Percentiles rank a stretch among this genome's conserved stretches.
These are phyloP conservation scores for Amphipoea lucens DNA, from an alignment of 2,888 invertebrate genomes.

Conservation along the genomic window DNA sequence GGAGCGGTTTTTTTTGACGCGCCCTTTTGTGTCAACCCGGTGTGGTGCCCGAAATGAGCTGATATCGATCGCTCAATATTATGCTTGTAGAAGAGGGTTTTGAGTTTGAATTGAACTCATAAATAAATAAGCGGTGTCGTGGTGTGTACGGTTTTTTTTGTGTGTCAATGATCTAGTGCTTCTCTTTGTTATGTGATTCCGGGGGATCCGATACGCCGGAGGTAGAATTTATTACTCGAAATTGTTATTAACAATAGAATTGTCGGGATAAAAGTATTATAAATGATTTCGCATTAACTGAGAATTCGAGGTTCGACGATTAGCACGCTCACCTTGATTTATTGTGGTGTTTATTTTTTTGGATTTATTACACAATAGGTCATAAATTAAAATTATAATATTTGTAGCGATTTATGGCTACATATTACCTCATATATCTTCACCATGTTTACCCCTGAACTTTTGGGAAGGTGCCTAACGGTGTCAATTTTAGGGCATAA, in stretches of 20 bases:
- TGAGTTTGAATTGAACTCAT: conserved; percentile 87
- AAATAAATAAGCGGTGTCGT: conserved; percentile 89
- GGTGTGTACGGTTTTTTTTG: conserved; percentile 83
- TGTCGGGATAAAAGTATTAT: conserved; percentile 71
- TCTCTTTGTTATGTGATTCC: conserved; percentile 81
- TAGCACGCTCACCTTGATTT: conserved; percentile 69
- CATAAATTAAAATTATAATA: conserved; percentile 56
- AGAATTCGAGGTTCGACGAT: conserved; percentile 72
- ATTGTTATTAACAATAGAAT: conserved; percentile 72
- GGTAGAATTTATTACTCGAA: conserved; percentile 79
- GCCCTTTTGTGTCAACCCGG: conserved; percentile 83
- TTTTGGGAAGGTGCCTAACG: neutral
- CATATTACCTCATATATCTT: conserved; percentile 43
- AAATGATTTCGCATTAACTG: conserved; percentile 70
- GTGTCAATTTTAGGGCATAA: neutral
- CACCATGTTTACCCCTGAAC: conserved; percentile 7
- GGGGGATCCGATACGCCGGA: conserved; percentile 80
- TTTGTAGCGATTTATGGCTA: conserved; percentile 51
- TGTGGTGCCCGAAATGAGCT: conserved; percentile 85
- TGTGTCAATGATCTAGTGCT: conserved; percentile 83
- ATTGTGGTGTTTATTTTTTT: conserved; percentile 61
- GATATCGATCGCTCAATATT: conserved; percentile 89
- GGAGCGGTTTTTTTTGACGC: conserved; percentile 85
- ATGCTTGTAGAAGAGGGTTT: conserved; percentile 82
- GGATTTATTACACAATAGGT: conserved; percentile 51